These are phyloP conservation scores for Dolichotis patagonum DNA, from an alignment of 2,113 vertebrate genomes.

Conservation along the genomic window DNA sequence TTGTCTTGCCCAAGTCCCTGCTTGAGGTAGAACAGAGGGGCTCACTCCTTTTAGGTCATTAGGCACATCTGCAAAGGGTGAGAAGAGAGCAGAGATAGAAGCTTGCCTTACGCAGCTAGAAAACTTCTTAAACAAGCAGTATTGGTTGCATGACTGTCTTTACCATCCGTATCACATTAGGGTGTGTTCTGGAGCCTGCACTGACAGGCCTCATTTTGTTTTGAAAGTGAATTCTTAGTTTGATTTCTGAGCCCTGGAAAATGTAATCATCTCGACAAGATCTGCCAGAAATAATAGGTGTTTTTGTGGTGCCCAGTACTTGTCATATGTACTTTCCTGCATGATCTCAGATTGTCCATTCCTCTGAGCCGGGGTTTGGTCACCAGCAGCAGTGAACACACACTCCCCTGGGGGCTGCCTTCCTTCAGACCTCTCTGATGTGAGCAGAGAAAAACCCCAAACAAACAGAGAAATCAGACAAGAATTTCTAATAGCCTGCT, in stretches of 20 bases:
- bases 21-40: neutral
- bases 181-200: neutral
- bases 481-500: neutral
- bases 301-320: neutral
- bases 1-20: neutral
- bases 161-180: neutral
- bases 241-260: neutral
- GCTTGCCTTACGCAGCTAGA: neutral
- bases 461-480: neutral
- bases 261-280: slow-evolving; percentile 38
- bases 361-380: neutral
- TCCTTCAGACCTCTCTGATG: neutral
- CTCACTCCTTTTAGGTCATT: too few relatives aligned
- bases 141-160: neutral
- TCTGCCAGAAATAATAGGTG: neutral
- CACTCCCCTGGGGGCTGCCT: neutral
- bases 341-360: neutral
- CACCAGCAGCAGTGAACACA: neutral
- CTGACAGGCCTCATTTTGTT: neutral
- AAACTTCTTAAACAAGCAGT: rapidly evolving
- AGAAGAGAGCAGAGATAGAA: neutral
- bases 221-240: slow-evolving; percentile 32
- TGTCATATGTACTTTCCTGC: neutral
- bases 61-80: neutral
- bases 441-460: neutral